Conservation (phyloP, 2,888 invertebrate genomes). For the Pycnomerus fuliginosus region DNA sequence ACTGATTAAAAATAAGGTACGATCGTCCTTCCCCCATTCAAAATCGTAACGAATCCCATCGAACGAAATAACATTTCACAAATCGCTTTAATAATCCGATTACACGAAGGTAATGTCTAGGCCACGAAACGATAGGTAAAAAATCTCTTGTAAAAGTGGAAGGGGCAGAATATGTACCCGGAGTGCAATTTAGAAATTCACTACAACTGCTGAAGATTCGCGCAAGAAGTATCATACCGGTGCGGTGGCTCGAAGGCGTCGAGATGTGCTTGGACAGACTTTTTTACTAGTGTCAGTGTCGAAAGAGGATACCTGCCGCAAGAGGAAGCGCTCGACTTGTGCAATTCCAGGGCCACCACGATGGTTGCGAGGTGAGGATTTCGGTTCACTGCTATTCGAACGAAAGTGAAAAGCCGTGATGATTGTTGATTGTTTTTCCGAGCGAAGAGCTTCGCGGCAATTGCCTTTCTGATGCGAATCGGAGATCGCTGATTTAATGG, state of each 20-base stretch:
- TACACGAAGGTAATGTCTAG: constrained; percentile 20
- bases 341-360: constrained; percentile 7
- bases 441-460: too few relatives aligned
- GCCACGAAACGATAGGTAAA: constrained; percentile 11
- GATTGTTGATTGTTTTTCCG: too few relatives aligned
- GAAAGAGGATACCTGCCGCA: constrained; percentile 31
- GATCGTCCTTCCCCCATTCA: too few relatives aligned
- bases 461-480: too few relatives aligned
- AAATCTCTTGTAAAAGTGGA: constrained; percentile 25
- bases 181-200: constrained; percentile 36
- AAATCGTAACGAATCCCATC: too few relatives aligned
- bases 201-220: constrained; percentile 30
- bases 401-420: too few relatives aligned
- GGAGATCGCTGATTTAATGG: too few relatives aligned
- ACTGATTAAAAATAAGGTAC: too few relatives aligned
- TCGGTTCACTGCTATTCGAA: too few relatives aligned
- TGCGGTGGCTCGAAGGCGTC: too few relatives aligned
- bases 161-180: constrained; percentile 39
- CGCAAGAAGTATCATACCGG: constrained; percentile 24
- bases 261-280: too few relatives aligned
- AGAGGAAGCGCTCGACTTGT: constrained; percentile 27
- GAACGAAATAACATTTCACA: constrained; percentile 11
- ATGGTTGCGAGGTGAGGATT: too few relatives aligned
- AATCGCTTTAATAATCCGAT: constrained; percentile 10
- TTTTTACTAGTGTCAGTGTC: constrained; percentile 29